A percentile compares a stretch with the other conserved stretches of the same genome.
These are phyloP conservation scores for Trachemys scripta DNA, from an alignment of 2,113 vertebrate species.

Conservation along the genomic window DNA sequence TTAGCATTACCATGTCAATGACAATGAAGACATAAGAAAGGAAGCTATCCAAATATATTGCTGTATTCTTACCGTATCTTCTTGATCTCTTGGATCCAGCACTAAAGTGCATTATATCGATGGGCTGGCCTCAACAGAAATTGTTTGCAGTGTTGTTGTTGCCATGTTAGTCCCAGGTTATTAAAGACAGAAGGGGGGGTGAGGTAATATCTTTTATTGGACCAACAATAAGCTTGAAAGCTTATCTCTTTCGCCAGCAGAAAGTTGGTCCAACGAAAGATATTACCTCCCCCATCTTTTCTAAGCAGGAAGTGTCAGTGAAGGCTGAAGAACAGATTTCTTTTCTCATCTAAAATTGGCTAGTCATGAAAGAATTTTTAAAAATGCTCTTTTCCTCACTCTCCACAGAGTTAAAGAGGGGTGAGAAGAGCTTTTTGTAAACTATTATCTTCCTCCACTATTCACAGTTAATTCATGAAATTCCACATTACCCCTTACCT, in stretches of 20 bases:
- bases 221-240: not conserved
- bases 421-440: not conserved
- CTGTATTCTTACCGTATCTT: not conserved
- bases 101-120: not conserved
- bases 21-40: not conserved
- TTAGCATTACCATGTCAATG: not conserved
- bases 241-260: not conserved
- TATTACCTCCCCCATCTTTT: not conserved
- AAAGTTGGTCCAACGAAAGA: not conserved
- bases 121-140: not conserved
- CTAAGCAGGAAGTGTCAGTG: not conserved
- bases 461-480: slow-evolving; percentile 14
- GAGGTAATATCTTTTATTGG: not conserved
- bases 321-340: slow-evolving; percentile 7
- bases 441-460: not conserved
- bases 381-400: not conserved
- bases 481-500: not conserved
- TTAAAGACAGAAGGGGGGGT: not conserved
- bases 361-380: slow-evolving; percentile 6
- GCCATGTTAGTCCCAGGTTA: not conserved
- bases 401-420: not conserved
- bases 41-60: not conserved
- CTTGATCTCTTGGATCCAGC: not conserved
- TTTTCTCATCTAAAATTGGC: not conserved
- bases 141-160: not conserved